Base-by-base conservation (phyloP, 2,888 invertebrate genomes). In the Cephus rjabovi region DNA sequence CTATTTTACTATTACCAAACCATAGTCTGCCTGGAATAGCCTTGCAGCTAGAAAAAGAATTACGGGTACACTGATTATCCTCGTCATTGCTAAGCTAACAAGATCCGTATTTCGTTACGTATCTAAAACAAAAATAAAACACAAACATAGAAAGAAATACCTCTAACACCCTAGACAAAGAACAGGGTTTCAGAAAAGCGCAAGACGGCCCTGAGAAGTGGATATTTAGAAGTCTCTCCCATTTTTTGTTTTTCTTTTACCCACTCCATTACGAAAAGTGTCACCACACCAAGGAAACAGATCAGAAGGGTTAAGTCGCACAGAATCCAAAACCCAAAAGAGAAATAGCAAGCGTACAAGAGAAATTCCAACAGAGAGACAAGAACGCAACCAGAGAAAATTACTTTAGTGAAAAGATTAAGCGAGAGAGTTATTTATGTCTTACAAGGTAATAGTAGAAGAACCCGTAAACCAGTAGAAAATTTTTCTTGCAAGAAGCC, bases 1-100 rank as follows among this genome's bases (percentile, higher is more conserved):
- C 79, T 40, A 84, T 83, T 75, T 76, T 78, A 31, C 79, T 73
- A 71, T 78, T 80, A 35, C 69, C 74, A 15, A 83, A 83, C 83
- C 86, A 82, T 3, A 79, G 78, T 73, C 79, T 83, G 23, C 56
- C 56, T 56, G 56, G 40, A 34, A 73, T 68, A 69, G 31, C 34
- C 34, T 31, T 71, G 37, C 70, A 76, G 15, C 70, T 69, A 30
- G 69, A 35, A 30, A 30, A 76, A 33, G 23, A 70, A 34, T 33
- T 71, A 23, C n/a, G 15, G 11, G 69, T 69, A n/a, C 34, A 15
- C 12, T 37, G 23, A 15, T n/a, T 34, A 73, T 15, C 69, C 23
- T 3, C 69, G 69, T n/a, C 35, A 34, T 68, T 12, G 34, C 56
- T 56, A 23, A 56, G 6, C 23, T 56, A 56, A 23, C 15, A 56